These are phyloP conservation scores for Hippopotamyrus pictus DNA, from an alignment of 2,797 vertebrate genomes.

Conservation along the genomic window DNA sequence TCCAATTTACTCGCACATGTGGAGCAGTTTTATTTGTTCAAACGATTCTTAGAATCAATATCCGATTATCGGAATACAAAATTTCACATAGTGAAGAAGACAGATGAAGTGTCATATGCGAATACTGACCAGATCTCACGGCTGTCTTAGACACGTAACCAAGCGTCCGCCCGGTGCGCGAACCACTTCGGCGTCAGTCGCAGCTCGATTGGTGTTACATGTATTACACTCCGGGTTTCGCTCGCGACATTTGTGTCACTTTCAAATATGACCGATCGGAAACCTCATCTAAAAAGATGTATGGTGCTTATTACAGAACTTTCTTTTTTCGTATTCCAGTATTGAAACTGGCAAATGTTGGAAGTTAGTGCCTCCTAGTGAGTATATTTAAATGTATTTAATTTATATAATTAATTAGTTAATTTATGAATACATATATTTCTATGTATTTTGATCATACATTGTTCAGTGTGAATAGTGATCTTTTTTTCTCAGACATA, in stretches of 20 bases:
- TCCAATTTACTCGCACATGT: neutral
- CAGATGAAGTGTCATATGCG: neutral
- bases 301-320: neutral
- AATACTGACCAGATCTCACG: neutral
- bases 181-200: neutral
- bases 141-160: neutral
- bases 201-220: neutral
- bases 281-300: constrained; percentile 22
- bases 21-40: neutral
- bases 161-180: neutral
- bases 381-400: neutral
- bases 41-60: neutral
- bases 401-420: neutral
- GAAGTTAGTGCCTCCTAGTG: neutral
- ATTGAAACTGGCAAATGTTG: neutral
- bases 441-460: neutral
- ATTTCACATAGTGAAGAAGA: neutral
- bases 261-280: constrained; percentile 35
- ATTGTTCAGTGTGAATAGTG: neutral
- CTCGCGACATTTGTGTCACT: constrained; percentile 33
- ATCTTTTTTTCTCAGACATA: neutral
- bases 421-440: neutral
- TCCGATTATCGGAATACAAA: neutral
- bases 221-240: constrained; percentile 18
- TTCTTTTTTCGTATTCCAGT: neutral